These are phyloP conservation scores for Agrenia bidenticulata DNA, from an alignment of 2,888 invertebrate genomes.

Conservation along the genomic window DNA sequence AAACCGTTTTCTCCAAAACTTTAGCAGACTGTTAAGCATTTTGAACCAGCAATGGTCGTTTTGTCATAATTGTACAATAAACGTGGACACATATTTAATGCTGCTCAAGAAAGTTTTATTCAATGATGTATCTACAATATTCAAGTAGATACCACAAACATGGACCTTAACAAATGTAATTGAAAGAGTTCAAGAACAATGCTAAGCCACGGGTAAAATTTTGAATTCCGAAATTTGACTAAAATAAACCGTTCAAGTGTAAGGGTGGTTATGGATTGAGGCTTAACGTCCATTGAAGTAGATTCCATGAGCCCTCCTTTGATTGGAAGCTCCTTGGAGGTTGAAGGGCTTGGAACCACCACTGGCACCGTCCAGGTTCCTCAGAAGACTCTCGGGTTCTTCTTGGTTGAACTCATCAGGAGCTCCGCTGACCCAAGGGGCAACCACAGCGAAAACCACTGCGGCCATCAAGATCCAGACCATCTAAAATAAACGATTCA, in stretches of 20 bases:
- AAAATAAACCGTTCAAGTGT: background rate
- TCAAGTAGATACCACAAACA: background rate
- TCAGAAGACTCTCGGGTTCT: slow-evolving; percentile 4
- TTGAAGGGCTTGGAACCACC: slow-evolving; percentile 10
- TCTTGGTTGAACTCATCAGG: background rate
- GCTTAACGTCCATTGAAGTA: slow-evolving; percentile 17
- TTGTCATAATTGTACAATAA: too few species aligned
- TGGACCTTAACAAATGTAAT: background rate
- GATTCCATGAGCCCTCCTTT: slow-evolving; percentile 15
- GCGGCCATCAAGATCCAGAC: background rate
- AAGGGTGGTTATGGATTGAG: background rate
- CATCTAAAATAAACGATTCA: background rate
- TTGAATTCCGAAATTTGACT: background rate
- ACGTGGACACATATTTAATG: too few species aligned
- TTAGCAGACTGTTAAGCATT: too few species aligned
- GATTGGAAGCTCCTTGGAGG: slow-evolving; percentile 10
- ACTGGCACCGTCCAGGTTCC: background rate
- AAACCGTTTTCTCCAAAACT: too few species aligned
- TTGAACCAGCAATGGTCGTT: too few species aligned
- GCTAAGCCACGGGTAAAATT: background rate
- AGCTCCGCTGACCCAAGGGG: slow-evolving; percentile 1
- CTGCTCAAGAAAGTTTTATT: background rate
- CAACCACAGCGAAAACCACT: background rate
- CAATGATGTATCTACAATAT: too few species aligned
- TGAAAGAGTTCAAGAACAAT: background rate